Percentiles rank a stretch among this genome's conserved stretches.
Conservation (phyloP, 2,113 vertebrate genomes). For the Hassar affinis region DNA sequence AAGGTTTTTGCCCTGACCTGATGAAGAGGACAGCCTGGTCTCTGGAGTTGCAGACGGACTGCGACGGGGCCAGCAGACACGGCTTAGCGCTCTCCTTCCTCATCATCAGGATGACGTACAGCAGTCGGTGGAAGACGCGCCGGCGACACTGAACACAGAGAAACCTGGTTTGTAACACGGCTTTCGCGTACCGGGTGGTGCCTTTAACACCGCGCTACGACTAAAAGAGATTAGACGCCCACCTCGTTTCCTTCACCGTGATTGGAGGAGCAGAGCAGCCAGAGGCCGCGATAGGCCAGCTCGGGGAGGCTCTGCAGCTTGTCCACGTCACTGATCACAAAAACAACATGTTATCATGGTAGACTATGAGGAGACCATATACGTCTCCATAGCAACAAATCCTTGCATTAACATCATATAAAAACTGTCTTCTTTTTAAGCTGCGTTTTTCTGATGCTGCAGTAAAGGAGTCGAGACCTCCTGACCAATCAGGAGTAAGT, state of each 20-base stretch:
- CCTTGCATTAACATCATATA: too few relatives aligned
- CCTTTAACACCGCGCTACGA: too few relatives aligned
- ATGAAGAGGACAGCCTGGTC: conserved; percentile 83
- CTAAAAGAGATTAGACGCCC: conserved; percentile 19
- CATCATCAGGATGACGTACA: conserved; percentile 85
- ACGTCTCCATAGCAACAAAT: too few relatives aligned
- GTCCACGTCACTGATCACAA: conserved; percentile 66
- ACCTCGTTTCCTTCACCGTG: conserved; percentile 83
- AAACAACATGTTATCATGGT: too few relatives aligned
- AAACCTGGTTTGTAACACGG: too few relatives aligned
- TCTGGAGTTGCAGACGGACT: conserved; percentile 66
- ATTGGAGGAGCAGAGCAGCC: conserved; percentile 77
- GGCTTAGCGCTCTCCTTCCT: conserved; percentile 59
- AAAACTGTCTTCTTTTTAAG: too few relatives aligned
- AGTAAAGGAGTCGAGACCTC: neutral
- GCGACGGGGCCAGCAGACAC: conserved; percentile 60
- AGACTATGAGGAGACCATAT: too few relatives aligned
- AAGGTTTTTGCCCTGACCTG: conserved; percentile 71
- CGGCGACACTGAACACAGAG: conserved; percentile 63
- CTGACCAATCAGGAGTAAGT: neutral
- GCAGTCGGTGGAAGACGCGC: conserved; percentile 76
- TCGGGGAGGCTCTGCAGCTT: conserved; percentile 76
- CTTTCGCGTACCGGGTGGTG: too few relatives aligned
- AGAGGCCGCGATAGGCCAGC: conserved; percentile 82
- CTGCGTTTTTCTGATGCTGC: too few relatives aligned